Base-by-base conservation (phyloP, 2,797 vertebrate species). In the Falco concolor region DNA sequence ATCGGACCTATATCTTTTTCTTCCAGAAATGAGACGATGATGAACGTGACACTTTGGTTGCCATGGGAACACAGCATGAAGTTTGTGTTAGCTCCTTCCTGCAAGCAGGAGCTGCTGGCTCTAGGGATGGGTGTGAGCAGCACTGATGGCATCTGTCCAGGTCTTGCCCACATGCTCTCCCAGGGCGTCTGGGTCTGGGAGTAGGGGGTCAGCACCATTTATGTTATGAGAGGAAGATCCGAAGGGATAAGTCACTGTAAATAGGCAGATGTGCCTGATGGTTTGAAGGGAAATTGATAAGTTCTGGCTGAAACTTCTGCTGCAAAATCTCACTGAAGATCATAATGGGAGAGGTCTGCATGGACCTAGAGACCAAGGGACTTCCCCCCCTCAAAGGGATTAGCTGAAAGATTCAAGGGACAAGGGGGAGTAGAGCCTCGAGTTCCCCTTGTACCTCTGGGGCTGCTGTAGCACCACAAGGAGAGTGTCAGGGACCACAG, bases 11-110 rank as follows among this genome's bases (percentile, higher is more conserved):
- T 53, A 53, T 63, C 59, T 77, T 89, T 94, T 92, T 57, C 64
- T 79, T 40, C 54, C 61, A 73, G 65, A 93, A 93, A 89, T 4
- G 57, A 95, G 94, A 76, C 0, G 11, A 30, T 93, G 94, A 93
- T 81, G 89, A 93, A 94, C n/a, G 27, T 94, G 96, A 92, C 87
- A 80, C 93, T 84, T 75, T 7, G 27, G 95, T 97, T 95, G 73
- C 87, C 89, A 86, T 79, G 84, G 95, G 90, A 96, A 95, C 96
- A 92, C 89, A 92, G 86, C 56, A 1, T 75, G 86, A 89, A 89
- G 76, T 72, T 95, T 47, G 42, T 65, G 77, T 85, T 86, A 83
- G 72, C 73, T 90, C 52, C 79, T 54, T 76, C 59, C 61, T 54
- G 68, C 84, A 59, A 52, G 72, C 28, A 12, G 82, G 49, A 2